Conservation (phyloP, 2,113 vertebrate species). For the Catharus minimus region DNA sequence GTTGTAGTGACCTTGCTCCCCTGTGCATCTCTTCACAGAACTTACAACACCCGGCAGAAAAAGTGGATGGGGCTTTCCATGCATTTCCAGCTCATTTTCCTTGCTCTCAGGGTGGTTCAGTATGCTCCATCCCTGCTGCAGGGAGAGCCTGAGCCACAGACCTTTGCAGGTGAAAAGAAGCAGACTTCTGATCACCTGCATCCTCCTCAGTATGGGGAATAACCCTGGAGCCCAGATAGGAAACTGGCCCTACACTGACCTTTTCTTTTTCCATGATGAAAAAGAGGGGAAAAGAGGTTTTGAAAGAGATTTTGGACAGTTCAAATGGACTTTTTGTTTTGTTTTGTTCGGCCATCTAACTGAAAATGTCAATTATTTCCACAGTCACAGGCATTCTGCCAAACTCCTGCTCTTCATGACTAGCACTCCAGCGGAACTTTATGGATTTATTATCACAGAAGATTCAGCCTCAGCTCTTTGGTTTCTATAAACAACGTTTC, state of each 20-base stretch:
- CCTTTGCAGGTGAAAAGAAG: neutral
- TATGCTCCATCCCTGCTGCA: neutral
- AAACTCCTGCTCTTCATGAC: neutral
- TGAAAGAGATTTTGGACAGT: neutral
- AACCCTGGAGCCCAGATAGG: neutral
- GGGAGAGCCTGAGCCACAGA: neutral
- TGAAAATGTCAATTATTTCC: constrained; percentile 25
- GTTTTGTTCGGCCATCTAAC: neutral
- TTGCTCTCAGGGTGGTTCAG: accelerated
- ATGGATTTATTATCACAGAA: constrained; percentile 5
- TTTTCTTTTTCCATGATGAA: neutral
- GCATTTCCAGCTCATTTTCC: neutral
- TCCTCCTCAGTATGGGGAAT: neutral
- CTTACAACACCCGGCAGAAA: neutral
- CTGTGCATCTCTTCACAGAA: neutral
- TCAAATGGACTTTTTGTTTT: neutral
- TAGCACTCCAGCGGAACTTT: neutral
- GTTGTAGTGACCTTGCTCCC: neutral
- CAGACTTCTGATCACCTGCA: neutral
- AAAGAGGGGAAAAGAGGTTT: neutral
- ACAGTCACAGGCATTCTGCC: neutral
- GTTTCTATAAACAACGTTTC: neutral
- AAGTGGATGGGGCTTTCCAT: neutral
- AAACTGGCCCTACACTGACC: neutral
- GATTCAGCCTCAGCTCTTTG: neutral